A percentile compares a stretch with the other conserved stretches of the same genome.
phyloP scores from a whole-genome alignment of 2,113 vertebrate genomes.

The Eptesicus fuscus region DNA sequence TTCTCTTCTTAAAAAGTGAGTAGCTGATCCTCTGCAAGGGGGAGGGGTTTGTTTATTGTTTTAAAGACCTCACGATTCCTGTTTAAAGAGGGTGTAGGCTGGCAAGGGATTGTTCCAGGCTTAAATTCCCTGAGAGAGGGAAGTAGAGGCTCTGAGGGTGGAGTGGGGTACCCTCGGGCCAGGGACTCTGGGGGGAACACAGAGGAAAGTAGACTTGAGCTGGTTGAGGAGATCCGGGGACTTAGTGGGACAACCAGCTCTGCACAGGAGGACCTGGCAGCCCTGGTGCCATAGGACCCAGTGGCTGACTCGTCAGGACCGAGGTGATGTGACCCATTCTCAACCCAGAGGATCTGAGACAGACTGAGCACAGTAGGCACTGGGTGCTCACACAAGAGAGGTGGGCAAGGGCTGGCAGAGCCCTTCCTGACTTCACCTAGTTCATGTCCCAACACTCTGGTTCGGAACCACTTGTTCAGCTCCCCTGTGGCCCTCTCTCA shows the following conservation, averaged over 20 bases:
- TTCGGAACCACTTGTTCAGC: not conserved
- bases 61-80: constrained; percentile 41
- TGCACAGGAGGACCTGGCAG: not conserved
- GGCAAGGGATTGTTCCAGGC: not conserved
- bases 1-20: constrained; percentile 25
- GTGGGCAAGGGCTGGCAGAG: not conserved
- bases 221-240: not conserved
- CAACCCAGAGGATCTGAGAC: not conserved
- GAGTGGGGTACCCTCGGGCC: not conserved
- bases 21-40: constrained; percentile 11
- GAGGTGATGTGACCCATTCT: not conserved
- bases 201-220: not conserved
- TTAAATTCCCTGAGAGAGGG: constrained; percentile 4
- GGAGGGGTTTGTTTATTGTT: constrained; percentile 48
- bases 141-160: not conserved
- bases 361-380: not conserved
- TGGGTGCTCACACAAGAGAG: not conserved
- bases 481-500: not conserved
- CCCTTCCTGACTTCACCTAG: not conserved
- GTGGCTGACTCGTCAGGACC: not conserved
- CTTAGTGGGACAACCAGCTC: not conserved
- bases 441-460: not conserved
- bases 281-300: not conserved
- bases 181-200: not conserved
- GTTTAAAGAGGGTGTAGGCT: constrained; percentile 37